Conservation (phyloP, 2,888 invertebrate genomes). For the Epinotia demarniana region DNA sequence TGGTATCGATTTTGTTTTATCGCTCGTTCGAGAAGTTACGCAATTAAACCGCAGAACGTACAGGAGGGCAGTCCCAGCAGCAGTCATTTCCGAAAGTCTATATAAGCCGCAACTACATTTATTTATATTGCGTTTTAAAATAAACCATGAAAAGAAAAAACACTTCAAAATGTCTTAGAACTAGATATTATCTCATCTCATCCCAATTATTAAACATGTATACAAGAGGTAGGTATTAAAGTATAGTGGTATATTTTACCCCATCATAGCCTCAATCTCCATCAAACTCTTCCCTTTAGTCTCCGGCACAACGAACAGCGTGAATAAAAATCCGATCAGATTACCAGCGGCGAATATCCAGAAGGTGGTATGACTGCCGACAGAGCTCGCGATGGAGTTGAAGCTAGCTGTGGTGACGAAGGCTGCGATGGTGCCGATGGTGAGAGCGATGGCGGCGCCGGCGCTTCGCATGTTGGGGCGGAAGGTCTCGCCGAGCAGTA, state of each 20-base stretch:
- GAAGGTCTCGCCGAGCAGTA: constrained; percentile 60
- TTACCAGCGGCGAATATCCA: constrained; percentile 54
- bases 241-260: constrained; percentile 35
- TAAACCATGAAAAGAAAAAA: no score
- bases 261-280: constrained; percentile 57
- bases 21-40: no score
- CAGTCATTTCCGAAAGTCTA: no score
- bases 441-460: constrained; percentile 53
- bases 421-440: constrained; percentile 53
- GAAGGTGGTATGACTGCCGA: constrained; percentile 53
- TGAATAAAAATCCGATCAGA: constrained; percentile 51
- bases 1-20: no score
- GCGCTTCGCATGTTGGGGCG: constrained; percentile 55
- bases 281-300: constrained; percentile 57
- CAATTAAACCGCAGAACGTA: no score
- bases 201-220: no score
- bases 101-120: no score
- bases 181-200: no score
- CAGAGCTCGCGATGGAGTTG: constrained; percentile 49
- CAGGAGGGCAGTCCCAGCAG: no score
- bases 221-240: no score
- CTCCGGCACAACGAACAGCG: constrained; percentile 56
- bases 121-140: no score
- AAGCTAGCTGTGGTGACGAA: constrained; percentile 54
- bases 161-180: no score